phyloP scores from a whole-genome alignment of 2,888 invertebrate species.

The Campoletis raptor region DNA sequence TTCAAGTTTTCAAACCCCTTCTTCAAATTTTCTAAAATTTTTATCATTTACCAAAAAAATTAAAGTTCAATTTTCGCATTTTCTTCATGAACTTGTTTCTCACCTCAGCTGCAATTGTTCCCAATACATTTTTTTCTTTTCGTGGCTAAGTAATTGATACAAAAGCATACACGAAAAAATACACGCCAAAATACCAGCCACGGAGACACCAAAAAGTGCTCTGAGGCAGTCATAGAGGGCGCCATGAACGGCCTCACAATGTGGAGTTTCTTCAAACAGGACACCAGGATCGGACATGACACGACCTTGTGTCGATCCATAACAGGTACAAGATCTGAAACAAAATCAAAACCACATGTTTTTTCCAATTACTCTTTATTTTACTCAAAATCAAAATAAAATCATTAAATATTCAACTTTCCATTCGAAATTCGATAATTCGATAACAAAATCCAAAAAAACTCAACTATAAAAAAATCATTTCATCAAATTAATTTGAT shows the following conservation, averaged over 20 bases:
- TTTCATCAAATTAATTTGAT: not conserved
- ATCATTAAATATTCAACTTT: not conserved
- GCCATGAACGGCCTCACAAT: constrained; percentile 96
- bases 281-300: constrained; percentile 84
- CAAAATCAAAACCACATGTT: not conserved
- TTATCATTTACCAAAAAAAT: not conserved
- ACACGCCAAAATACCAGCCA: constrained; percentile 95
- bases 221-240: constrained; percentile 94
- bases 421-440: no score
- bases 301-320: constrained; percentile 80
- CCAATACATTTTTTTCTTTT: constrained; percentile 98
- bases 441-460: not conserved
- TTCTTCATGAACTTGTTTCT: not conserved
- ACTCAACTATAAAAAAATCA: not conserved
- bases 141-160: constrained; percentile 95
- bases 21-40: not conserved
- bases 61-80: not conserved
- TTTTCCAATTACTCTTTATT: not conserved
- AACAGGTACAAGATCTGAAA: constrained; percentile 86
- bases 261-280: constrained; percentile 94
- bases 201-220: constrained; percentile 96
- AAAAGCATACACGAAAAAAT: constrained; percentile 97
- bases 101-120: constrained; percentile 93
- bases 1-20: not conserved
- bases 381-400: not conserved